Percentiles rank a stretch among this genome's conserved stretches.
phyloP scores from a whole-genome alignment of 1,140 invertebrate species.

The Nephotettix cincticeps region DNA sequence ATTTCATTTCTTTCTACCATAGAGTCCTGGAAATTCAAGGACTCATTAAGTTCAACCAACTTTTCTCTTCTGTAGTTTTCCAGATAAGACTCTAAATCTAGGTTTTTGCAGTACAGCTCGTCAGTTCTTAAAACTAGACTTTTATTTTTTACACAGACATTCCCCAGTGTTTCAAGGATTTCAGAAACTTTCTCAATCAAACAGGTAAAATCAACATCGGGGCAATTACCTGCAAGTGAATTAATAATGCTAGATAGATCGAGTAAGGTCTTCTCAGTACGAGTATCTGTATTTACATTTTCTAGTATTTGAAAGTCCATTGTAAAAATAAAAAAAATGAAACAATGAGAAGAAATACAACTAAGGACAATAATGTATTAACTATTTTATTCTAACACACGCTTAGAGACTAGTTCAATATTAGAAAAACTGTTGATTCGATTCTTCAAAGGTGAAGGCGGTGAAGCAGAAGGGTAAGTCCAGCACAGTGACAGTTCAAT shows the following conservation, averaged over 20 bases:
- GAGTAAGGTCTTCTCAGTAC: background rate
- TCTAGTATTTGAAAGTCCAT: background rate
- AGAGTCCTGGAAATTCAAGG: background rate
- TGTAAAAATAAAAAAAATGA: background rate
- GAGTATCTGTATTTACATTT: background rate
- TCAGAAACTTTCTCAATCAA: background rate
- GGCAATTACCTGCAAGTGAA: background rate
- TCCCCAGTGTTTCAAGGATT: background rate
- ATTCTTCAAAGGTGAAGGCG: too few species aligned
- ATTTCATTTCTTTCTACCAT: background rate
- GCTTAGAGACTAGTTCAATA: too few species aligned
- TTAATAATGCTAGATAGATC: background rate
- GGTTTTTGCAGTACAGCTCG: slow-evolving; percentile 2
- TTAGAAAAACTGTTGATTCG: too few species aligned
- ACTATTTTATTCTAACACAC: too few species aligned
- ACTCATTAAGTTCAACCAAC: background rate
- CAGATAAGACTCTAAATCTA: background rate
- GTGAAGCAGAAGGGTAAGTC: too few species aligned
- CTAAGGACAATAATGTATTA: too few species aligned
- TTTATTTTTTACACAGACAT: background rate
- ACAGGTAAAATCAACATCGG: background rate
- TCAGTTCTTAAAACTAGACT: slow-evolving; percentile 2
- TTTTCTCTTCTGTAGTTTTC: background rate
- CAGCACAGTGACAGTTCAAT: too few species aligned
- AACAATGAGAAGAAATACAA: too few species aligned